phyloP scores from a whole-genome alignment of 1,140 invertebrate genomes.

The Cyrtorhinus lividipennis region DNA sequence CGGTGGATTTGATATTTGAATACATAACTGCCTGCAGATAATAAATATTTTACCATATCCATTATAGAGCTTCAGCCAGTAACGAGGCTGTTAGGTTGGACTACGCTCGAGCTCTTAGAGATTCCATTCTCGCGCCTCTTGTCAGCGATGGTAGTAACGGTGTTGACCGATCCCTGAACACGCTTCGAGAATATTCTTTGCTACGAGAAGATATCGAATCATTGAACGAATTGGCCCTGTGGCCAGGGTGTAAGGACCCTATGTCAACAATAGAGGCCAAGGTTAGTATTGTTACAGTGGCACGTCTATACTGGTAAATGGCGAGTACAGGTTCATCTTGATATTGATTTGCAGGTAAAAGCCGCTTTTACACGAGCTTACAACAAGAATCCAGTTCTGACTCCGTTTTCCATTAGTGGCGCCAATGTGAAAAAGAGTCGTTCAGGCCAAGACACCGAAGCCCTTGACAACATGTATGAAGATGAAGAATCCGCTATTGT shows the following conservation, averaged over 20 bases:
- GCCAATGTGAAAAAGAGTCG: conserved; percentile 40
- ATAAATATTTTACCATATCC: not conserved
- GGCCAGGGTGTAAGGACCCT: conserved; percentile 58
- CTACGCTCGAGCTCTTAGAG: conserved; percentile 57
- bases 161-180: conserved; percentile 51
- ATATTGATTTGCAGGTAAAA: conserved; percentile 55
- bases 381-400: conserved; percentile 63
- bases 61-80: conserved; percentile 52
- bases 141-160: conserved; percentile 50
- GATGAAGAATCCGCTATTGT: conserved; percentile 32
- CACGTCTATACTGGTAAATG: not conserved
- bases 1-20: not conserved
- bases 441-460: conserved; percentile 31
- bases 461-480: conserved; percentile 30
- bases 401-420: conserved; percentile 50
- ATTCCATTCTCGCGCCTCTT: conserved; percentile 59
- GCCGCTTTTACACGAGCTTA: conserved; percentile 81
- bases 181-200: conserved; percentile 71
- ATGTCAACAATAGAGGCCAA: conserved; percentile 63
- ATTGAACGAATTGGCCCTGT: conserved; percentile 66
- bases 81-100: conserved; percentile 65
- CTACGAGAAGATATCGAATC: conserved; percentile 82
- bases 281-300: conserved; percentile 31
- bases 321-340: not conserved
- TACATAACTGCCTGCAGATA: not conserved